Base-by-base conservation (phyloP, 2,888 invertebrate genomes). In the Drosophila eohydei region DNA sequence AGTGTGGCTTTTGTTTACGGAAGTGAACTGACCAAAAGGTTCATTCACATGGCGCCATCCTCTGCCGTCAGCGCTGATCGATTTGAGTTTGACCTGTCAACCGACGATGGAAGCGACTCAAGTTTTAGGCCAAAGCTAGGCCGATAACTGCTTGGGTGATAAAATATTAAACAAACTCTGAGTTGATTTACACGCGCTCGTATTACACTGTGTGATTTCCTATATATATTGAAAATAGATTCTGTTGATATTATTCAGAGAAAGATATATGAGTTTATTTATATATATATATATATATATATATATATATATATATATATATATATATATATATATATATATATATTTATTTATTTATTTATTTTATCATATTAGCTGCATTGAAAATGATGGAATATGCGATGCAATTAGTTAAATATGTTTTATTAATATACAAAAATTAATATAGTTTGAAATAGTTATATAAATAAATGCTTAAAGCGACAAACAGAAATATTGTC, bases 1-100 rank as follows among this genome's bases (percentile, higher is more conserved):
- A 50, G 69, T 4, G 41, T 69, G 64, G 57, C 60, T 46, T 46
- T 79, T 82, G 77, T 84, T 82, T 82, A 81, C 84, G 79, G 70
- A 82, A 72, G 76, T 68, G 55, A 48, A 28, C 65, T 73, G 59
- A 26, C 68, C 71, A 65, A 76, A 68, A 67, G 64, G 65, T 73
- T 71, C 80, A 71, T 82, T 76, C 72, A 66, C 66, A 59, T 67
- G 83, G 72, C 77, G 77, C 81, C 78, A 63, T 54, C 36, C 51
- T 51, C 46, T 34, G 58, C 56, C 56, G 63, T 48, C 74, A 38
- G 65, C 67, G 58, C 71, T 84, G 79, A 82, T 82, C 79, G 84
- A 83, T 82, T 82, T 56, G 57, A 55, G 70, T 62, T 67, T 65
- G 73, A 78, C 70, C 77, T 74, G 69, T 54, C 64, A 67, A 34